These are phyloP conservation scores for Amiota mariae DNA, from an alignment of 2,888 invertebrate species.

Conservation along the genomic window DNA sequence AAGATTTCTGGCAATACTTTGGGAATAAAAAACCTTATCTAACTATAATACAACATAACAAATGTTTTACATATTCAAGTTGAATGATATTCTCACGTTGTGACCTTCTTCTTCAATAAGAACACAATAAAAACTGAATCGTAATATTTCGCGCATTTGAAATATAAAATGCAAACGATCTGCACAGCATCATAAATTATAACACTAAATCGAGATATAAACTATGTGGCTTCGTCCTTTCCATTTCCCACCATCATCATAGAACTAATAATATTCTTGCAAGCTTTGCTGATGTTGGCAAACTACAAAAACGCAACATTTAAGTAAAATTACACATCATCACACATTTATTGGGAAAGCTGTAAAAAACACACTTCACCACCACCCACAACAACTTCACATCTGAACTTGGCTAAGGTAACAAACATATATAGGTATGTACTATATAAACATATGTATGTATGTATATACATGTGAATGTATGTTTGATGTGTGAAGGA, in stretches of 20 bases:
- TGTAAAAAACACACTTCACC: constrained; percentile 1
- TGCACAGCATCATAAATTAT: constrained; percentile 11
- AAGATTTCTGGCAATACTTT: too few relatives aligned
- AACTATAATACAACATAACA: too few relatives aligned
- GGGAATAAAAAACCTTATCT: too few relatives aligned
- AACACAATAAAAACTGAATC: not conserved
- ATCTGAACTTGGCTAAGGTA: not conserved
- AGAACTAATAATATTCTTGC: not conserved
- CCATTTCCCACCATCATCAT: not conserved
- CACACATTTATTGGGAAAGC: not conserved
- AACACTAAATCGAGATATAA: not conserved
- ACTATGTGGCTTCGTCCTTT: not conserved
- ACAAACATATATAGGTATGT: not conserved
- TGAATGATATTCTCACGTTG: too few relatives aligned
- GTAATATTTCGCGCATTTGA: constrained; percentile 1
- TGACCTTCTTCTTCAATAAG: not conserved
- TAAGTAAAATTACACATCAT: not conserved
- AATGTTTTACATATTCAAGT: too few relatives aligned
- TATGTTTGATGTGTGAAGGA: not conserved
- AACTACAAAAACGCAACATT: not conserved
- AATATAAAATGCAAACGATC: constrained; percentile 2
- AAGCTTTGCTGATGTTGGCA: not conserved
- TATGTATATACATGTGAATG: not conserved
- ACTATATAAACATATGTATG: not conserved
- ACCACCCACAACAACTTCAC: not conserved